Evolutionary conservation across 2,888 invertebrate genomes (phyloP).

Genomic region (Vanessa cardui): DNA sequence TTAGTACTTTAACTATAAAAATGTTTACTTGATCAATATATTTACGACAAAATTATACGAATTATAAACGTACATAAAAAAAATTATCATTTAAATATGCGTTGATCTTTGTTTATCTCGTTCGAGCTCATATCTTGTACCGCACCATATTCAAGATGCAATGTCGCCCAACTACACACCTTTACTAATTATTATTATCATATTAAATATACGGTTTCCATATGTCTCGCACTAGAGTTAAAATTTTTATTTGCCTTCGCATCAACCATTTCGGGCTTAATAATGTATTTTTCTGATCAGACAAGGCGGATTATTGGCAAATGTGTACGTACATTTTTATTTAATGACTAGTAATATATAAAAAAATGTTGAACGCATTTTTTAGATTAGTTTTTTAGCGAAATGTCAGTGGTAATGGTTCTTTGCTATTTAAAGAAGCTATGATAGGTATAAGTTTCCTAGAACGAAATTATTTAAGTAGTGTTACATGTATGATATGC

Average conservation of each 20-base stretch:
- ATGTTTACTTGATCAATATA: no score
- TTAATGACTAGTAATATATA: neutral
- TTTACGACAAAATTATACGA: no score
- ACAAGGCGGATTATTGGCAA: constrained; percentile 13
- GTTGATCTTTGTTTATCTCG: neutral
- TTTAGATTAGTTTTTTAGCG: neutral
- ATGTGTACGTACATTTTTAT: neutral
- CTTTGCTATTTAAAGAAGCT: neutral
- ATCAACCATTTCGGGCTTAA: constrained; percentile 28
- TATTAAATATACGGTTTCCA: constrained; percentile 20
- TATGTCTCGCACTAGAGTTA: constrained; percentile 13
- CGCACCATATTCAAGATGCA: constrained; percentile 17
- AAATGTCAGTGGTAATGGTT: neutral
- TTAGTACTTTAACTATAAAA: no score
- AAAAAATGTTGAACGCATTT: neutral
- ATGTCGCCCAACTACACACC: constrained; percentile 30
- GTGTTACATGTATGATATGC: neutral
- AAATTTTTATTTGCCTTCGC: constrained; percentile 29
- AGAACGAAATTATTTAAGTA: neutral
- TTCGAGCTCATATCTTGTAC: constrained; percentile 17
- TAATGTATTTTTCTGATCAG: constrained; percentile 25
- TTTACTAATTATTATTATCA: constrained; percentile 33
- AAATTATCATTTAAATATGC: neutral
- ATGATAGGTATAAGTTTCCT: neutral
- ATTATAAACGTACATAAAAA: no score